These are phyloP conservation scores for Mycogona germanica DNA, from an alignment of 2,888 invertebrate genomes.

Conservation along the genomic window DNA sequence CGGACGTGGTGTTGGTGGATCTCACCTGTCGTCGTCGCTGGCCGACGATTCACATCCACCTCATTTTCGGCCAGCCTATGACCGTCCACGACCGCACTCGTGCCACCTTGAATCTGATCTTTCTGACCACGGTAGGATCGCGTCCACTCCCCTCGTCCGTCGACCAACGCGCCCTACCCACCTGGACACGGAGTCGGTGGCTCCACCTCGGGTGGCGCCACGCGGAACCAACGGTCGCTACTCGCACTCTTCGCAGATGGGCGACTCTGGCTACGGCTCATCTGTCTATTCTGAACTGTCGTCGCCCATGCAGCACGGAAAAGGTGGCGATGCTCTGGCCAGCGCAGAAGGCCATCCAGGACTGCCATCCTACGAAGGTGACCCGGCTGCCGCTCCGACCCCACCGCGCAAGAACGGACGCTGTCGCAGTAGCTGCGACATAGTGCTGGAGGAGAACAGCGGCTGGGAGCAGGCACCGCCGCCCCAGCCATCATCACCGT, in stretches of 20 bases:
- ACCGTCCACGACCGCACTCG: slow-evolving; percentile 8
- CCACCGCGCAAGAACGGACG: slow-evolving; percentile 41
- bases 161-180: background rate
- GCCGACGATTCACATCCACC: background rate
- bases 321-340: slow-evolving; percentile 37
- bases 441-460: slow-evolving; percentile 41
- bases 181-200: background rate
- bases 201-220: background rate
- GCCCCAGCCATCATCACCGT: no score
- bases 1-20: background rate
- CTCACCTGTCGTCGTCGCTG: no score
- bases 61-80: background rate
- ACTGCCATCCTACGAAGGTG: slow-evolving; percentile 28
- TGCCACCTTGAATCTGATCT: slow-evolving; percentile 5
- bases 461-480: no score
- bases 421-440: slow-evolving; percentile 55
- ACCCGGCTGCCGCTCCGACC: slow-evolving; percentile 50
- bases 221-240: slow-evolving; percentile 11
- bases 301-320: background rate
- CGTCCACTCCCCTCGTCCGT: background rate
- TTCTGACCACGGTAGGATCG: background rate
- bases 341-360: slow-evolving; percentile 19
- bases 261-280: background rate
- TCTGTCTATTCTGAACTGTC: no score
- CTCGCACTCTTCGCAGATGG: no score